These are phyloP conservation scores for Verasper variegatus DNA, from an alignment of 2,113 vertebrate species.

Conservation along the genomic window DNA sequence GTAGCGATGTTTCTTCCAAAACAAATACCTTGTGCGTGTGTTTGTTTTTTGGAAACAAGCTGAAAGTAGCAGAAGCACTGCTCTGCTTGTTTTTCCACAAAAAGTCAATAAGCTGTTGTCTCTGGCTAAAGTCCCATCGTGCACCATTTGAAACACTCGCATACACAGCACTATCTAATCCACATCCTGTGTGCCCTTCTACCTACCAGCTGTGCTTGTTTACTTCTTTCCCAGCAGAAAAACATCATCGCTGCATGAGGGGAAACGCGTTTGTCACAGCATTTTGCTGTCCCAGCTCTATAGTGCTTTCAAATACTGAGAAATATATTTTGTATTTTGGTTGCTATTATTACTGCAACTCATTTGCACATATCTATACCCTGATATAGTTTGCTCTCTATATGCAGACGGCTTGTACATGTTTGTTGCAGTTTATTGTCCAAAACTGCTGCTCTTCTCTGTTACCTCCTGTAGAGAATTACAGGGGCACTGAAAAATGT, in stretches of 20 bases:
- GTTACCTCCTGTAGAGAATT: too few species aligned
- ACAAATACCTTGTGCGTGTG: background rate
- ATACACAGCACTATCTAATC: conserved; percentile 16
- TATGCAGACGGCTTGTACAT: conserved; percentile 32
- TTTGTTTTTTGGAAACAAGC: conserved; percentile 26
- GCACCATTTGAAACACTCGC: background rate
- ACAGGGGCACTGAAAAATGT: conserved; percentile 22
- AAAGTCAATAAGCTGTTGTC: conserved; percentile 21
- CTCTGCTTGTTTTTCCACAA: background rate
- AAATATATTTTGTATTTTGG: background rate
- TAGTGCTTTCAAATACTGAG: conserved; percentile 20
- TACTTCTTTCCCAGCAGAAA: conserved; percentile 37
- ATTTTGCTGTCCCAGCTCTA: background rate
- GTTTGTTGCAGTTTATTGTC: conserved; percentile 26
- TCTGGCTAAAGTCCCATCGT: conserved; percentile 1
- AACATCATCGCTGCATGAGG: conserved; percentile 9
- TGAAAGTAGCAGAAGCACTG: background rate
- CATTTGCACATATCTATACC: background rate
- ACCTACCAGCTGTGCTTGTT: conserved; percentile 41
- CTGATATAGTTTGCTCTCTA: background rate
- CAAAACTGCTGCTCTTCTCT: conserved; percentile 10
- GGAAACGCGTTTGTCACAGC: conserved; percentile 5
- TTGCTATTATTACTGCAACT: background rate
- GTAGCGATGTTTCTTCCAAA: background rate
- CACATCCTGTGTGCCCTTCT: conserved; percentile 4